These are phyloP conservation scores for Pachypsylla venusta DNA, from an alignment of 1,140 invertebrate species.

Conservation along the genomic window DNA sequence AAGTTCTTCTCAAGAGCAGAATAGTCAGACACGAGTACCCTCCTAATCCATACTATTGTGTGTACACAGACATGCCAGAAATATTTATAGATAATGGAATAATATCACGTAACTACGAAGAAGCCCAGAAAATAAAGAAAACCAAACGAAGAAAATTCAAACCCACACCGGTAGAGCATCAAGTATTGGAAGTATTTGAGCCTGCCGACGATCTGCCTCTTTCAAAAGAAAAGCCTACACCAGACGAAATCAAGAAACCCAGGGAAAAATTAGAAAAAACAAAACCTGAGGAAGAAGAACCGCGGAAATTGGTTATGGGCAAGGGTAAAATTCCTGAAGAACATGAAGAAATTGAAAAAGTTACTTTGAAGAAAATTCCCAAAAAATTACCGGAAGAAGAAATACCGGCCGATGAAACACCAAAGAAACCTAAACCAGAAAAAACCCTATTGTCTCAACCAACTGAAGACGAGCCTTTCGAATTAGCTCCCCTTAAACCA, in stretches of 20 bases:
- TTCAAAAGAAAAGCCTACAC: constrained; percentile 27
- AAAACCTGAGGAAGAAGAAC: constrained; percentile 13
- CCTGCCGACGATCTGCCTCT: constrained; percentile 24
- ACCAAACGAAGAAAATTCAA: constrained; percentile 34
- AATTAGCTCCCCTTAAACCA: constrained; percentile 23
- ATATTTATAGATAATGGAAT: constrained; percentile 39
- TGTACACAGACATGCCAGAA: neutral
- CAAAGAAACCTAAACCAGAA: constrained; percentile 23
- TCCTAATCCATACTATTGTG: constrained; percentile 27
- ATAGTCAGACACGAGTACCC: constrained; percentile 36
- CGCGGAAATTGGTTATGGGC: constrained; percentile 21
- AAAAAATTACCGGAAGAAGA: constrained; percentile 20
- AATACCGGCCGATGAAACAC: constrained; percentile 23
- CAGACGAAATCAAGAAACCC: constrained; percentile 24
- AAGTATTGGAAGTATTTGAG: constrained; percentile 40
- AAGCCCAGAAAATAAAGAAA: constrained; percentile 44
- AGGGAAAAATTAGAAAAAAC: constrained; percentile 13
- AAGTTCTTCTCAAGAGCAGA: constrained; percentile 46
- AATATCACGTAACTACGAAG: constrained; percentile 49
- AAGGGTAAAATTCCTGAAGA: constrained; percentile 24
- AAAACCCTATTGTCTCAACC: constrained; percentile 25
- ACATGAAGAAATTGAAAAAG: constrained; percentile 21
- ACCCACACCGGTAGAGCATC: constrained; percentile 21
- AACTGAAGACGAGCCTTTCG: constrained; percentile 20
- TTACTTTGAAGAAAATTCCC: constrained; percentile 23